phyloP scores from a whole-genome alignment of 2,888 invertebrate species.

The Nomada fucata region DNA sequence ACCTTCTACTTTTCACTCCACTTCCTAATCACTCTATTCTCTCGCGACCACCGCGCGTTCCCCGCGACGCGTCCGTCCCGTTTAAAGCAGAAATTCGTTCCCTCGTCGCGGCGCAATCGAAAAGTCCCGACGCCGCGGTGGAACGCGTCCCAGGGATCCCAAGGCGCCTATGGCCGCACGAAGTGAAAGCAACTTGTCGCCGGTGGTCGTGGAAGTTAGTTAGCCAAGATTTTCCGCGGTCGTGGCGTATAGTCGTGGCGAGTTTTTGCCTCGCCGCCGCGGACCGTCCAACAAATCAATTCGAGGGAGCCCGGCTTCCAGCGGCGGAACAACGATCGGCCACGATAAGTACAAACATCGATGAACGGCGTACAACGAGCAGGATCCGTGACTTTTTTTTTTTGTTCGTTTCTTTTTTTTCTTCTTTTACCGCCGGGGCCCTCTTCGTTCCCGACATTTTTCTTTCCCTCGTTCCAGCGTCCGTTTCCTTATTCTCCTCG shows the following conservation, averaged over 20 bases:
- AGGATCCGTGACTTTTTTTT: slow-evolving; percentile 48
- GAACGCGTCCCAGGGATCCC: neutral
- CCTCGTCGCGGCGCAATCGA: neutral
- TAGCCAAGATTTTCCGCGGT: slow-evolving; percentile 51
- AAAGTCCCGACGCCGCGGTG: neutral
- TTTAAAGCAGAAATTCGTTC: no score
- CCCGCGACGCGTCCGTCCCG: no score
- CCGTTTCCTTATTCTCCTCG: slow-evolving; percentile 35
- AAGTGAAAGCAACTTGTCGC: slow-evolving; percentile 49
- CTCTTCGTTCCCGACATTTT: slow-evolving; percentile 52
- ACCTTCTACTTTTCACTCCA: neutral
- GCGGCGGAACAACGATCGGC: slow-evolving; percentile 57
- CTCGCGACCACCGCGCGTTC: no score
- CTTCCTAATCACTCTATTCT: neutral
- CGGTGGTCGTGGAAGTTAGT: slow-evolving; percentile 42
- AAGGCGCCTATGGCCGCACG: neutral
- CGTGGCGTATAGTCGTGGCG: slow-evolving; percentile 9
- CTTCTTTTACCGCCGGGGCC: no score
- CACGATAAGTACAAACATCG: slow-evolving; percentile 57
- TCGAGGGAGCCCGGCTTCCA: slow-evolving; percentile 42
- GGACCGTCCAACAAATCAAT: slow-evolving; percentile 55
- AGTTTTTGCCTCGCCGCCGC: slow-evolving; percentile 38
- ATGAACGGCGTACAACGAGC: slow-evolving; percentile 50
- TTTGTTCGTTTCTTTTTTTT: slow-evolving; percentile 23
- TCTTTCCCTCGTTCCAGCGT: slow-evolving; percentile 44